A percentile compares a stretch with the other conserved stretches of the same genome.
These are phyloP conservation scores for Sylvilagus floridanus DNA, from an alignment of 2,797 vertebrate species.

Conservation along the genomic window DNA sequence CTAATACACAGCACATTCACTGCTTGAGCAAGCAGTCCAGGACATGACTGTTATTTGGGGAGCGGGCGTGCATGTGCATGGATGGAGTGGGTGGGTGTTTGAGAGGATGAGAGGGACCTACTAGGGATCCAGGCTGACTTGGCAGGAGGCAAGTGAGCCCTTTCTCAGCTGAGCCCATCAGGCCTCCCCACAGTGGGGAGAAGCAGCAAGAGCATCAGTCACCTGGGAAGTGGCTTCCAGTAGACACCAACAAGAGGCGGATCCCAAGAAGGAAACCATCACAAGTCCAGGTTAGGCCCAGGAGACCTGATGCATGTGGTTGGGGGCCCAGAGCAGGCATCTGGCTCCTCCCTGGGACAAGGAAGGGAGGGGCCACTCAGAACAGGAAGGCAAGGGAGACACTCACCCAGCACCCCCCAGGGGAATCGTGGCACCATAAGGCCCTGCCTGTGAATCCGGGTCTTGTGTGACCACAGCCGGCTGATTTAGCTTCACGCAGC, in stretches of 20 bases:
- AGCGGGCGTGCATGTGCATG: background rate
- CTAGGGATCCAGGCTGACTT: background rate
- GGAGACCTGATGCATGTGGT: background rate
- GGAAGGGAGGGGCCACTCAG: background rate
- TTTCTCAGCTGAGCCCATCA: background rate
- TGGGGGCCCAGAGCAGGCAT: background rate
- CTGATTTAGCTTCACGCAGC: background rate
- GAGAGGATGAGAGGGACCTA: too few relatives aligned
- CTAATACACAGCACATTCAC: background rate
- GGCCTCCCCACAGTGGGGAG: background rate
- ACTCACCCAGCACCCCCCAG: background rate
- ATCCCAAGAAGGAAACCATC: slow-evolving; percentile 1
- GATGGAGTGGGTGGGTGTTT: background rate
- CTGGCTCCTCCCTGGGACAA: background rate
- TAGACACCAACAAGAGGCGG: background rate
- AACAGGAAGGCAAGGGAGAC: background rate
- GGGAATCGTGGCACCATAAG: background rate
- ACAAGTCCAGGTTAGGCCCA: background rate
- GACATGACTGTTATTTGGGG: background rate
- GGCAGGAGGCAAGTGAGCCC: background rate
- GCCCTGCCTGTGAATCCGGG: background rate
- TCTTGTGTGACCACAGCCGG: background rate
- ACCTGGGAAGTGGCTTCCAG: background rate
- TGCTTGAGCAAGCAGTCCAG: background rate
- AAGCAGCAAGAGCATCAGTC: background rate